Conservation (phyloP, 35 echinoderm and acorn worm species). For the Ophiothrix spiculata region DNA sequence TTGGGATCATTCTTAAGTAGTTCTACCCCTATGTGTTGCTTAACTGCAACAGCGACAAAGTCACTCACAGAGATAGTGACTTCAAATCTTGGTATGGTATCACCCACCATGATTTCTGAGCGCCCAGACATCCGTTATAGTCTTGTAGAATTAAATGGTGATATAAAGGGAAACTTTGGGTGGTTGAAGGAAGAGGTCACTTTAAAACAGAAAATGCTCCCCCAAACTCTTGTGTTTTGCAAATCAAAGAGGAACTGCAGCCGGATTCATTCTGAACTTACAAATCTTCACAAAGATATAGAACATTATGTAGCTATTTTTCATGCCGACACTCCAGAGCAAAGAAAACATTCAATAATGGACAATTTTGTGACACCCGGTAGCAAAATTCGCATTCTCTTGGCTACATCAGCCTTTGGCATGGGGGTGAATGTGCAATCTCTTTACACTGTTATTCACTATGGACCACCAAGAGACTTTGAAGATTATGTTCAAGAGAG, state of each 20-base stretch:
- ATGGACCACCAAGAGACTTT: background rate
- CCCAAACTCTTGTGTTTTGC: background rate
- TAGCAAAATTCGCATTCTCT: background rate
- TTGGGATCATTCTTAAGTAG: background rate
- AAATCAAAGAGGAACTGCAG: background rate
- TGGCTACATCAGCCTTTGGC: background rate
- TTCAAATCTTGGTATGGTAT: background rate
- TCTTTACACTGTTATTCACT: background rate
- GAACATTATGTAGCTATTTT: background rate
- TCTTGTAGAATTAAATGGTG: background rate
- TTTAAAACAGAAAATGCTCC: background rate
- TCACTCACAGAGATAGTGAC: background rate
- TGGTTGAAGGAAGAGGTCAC: background rate
- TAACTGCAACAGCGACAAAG: background rate
- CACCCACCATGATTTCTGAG: background rate
- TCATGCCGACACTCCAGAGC: background rate
- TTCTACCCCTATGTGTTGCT: background rate
- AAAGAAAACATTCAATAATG: background rate
- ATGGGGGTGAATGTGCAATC: background rate
- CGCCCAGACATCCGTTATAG: background rate
- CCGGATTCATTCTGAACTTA: background rate
- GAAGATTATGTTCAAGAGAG: background rate
- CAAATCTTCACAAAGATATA: background rate
- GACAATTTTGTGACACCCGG: background rate
- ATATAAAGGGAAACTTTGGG: background rate